Evolutionary conservation across 2,888 invertebrate species (phyloP), one percentile per base, ranked within the genome.

Genomic region (Parnassius glacialis): DNA sequence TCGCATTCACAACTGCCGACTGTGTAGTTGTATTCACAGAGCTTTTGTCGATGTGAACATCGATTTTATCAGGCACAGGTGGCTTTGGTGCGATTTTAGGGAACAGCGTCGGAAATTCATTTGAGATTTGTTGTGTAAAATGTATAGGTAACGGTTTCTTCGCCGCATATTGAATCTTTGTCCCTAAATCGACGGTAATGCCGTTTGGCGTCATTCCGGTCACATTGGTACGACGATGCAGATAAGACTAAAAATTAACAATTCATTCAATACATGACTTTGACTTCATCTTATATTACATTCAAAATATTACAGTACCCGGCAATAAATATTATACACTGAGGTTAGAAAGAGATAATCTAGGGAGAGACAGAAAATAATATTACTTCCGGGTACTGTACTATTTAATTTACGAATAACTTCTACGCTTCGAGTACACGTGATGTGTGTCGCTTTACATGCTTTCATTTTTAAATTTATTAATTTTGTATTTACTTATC

Each of bases 111-210:
- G 9, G 67, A 60, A 34, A 75, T 11, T 66, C 52, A 55, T 63
- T 63, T 3, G 62, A 47, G 11, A 81, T 75, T 10, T 67, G 52
- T 64, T 82, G 75, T 1, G 74, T 80, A 58, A 86, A 87, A 52
- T 77, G 72, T 51, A 80, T 79, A 1, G 85, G 87, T 1, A 88
- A 66, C 0, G 86, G 80, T 0, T 62, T 59, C 67, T 84, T 86
- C 47, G 56, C 53, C 0, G 73, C 69, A 0, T 68, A 64, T 2
- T 61, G 43, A 0, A 73, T 53, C 0, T 65, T 47, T 7, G 71
- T 41, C 0, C 75, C 78, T 0, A 78, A 2, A 7, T 74, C 58
- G 2, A 90, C 61, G 2, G 78, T 75, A 0, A 88, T 71, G 0
- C 88, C 88, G 0, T 50, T 41, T 0, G 84, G 82, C 0, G 66